Base-by-base conservation (phyloP, 2,113 vertebrate species). In the Calypte anna region DNA sequence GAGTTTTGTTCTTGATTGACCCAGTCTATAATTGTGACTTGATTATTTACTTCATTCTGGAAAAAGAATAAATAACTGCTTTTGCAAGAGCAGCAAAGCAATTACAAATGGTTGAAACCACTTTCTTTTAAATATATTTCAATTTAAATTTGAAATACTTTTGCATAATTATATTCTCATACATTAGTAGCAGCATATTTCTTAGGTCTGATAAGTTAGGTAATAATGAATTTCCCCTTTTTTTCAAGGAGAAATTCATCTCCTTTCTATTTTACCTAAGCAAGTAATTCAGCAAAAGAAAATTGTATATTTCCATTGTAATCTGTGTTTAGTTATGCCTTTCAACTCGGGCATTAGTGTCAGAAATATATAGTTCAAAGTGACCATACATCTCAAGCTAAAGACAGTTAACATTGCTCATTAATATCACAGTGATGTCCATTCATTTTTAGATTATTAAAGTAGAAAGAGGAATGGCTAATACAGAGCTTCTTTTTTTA, bases 241-340 rank as follows among this genome's bases (percentile, higher is more conserved):
- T 92, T 94, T 95, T 95, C 28, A 92, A 90, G 87, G 27, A 57
- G 36, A 96, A 97, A 67, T 93, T 95, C 22, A 76, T 36, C 23
- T 94, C 22, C 25, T 91, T 64, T 96, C 44, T 90, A 58, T 85
- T 91, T 88, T 38, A 91, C 46, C 11, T 64, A 30, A 91, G 20
- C 43, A 90, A 96, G 55, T 3, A 9, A 94, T 86, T 94, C 54
- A 91, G 76, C 40, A 40, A 40, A 40, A 40, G 40, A 9, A 40
- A 40, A 40, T 40, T 40, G 28, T 72, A 64, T 69, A 91, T 72
- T 91, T 93, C 72, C 38, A 87, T 31, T 94, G 51, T 89, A 67
- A 95, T 94, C 73, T 92, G 43, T 64, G 79, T 77, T 91, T 94
- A 94, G 28, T 86, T 93, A 92, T 61, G 55, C 31, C 82, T 97